Evolutionary conservation across 2,797 vertebrate genomes (phyloP).

Genomic region (Acestrorhynchus altus): DNA sequence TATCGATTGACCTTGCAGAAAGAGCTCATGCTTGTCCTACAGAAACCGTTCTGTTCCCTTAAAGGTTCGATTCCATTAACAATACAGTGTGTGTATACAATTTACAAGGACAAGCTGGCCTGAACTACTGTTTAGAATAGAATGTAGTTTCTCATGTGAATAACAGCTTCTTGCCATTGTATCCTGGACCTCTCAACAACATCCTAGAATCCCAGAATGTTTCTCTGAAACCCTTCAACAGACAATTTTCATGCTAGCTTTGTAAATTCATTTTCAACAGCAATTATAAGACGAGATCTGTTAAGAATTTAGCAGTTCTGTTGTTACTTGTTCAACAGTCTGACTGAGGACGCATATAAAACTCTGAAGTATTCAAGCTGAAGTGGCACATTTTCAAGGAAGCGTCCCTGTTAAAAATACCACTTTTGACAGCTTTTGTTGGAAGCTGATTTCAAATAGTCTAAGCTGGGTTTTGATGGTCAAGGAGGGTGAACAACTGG

Average conservation of each 20-base stretch:
- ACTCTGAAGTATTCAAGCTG: background rate
- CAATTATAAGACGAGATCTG: background rate
- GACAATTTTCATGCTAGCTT: background rate
- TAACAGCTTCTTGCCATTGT: background rate
- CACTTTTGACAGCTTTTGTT: background rate
- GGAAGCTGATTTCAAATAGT: too few relatives aligned
- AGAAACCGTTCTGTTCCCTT: background rate
- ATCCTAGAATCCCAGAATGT: background rate
- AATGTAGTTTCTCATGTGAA: too few relatives aligned
- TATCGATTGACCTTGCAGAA: constrained; percentile 16
- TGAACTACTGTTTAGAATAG: background rate
- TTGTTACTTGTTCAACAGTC: background rate
- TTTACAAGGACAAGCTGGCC: background rate
- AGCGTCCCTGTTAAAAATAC: background rate
- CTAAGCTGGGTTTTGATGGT: too few relatives aligned
- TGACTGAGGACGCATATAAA: background rate
- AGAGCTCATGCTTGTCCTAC: background rate
- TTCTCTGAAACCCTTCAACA: background rate
- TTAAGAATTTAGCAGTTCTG: background rate
- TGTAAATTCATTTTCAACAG: background rate
- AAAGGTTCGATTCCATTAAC: background rate
- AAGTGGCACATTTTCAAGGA: background rate
- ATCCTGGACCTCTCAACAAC: background rate
- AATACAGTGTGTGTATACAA: background rate
- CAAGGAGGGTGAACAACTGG: too few relatives aligned